phyloP scores from a whole-genome alignment of 2,797 vertebrate species.

The Hypotaenidia okinawae region DNA sequence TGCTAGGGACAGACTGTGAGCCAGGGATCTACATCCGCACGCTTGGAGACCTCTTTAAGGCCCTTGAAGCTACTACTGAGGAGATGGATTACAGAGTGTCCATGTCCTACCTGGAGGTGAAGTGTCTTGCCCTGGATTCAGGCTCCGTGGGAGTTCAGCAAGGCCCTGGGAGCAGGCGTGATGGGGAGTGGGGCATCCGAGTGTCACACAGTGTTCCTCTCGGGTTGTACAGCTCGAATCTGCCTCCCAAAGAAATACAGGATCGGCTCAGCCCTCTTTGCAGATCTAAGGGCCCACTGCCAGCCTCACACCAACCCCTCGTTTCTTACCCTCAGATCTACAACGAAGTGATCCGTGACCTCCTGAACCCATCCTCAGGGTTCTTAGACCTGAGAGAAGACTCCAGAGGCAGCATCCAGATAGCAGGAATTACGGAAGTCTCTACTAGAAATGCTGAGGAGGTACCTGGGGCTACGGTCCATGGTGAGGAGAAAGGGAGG shows the following conservation, averaged over 20 bases:
- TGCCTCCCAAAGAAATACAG: background rate
- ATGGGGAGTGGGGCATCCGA: background rate
- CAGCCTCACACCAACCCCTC: background rate
- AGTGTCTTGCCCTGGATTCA: background rate
- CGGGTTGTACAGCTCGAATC: background rate
- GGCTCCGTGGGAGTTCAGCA: background rate
- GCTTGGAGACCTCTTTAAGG: slow-evolving; percentile 74
- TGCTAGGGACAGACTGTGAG: slow-evolving; percentile 73
- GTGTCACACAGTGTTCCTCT: background rate
- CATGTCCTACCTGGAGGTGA: slow-evolving; percentile 78
- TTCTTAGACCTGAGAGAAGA: slow-evolving; percentile 77
- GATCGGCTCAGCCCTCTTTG: background rate
- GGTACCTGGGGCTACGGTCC: slow-evolving; percentile 32
- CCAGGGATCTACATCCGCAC: slow-evolving; percentile 71
- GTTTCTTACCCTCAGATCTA: slow-evolving; percentile 67
- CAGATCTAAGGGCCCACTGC: background rate
- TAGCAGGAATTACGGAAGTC: slow-evolving; percentile 72
- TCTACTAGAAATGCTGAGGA: slow-evolving; percentile 74
- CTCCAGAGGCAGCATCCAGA: slow-evolving; percentile 74
- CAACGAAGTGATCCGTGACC: slow-evolving; percentile 75
- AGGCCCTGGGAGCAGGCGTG: background rate
- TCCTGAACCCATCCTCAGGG: slow-evolving; percentile 74
- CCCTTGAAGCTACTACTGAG: slow-evolving; percentile 53
- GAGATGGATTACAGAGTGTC: slow-evolving; percentile 63
- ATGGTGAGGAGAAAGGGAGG: background rate